Evolutionary conservation across 2,113 vertebrate species (phyloP), one percentile per base, ranked within the genome.

Genomic region (Calyptomena viridis): DNA sequence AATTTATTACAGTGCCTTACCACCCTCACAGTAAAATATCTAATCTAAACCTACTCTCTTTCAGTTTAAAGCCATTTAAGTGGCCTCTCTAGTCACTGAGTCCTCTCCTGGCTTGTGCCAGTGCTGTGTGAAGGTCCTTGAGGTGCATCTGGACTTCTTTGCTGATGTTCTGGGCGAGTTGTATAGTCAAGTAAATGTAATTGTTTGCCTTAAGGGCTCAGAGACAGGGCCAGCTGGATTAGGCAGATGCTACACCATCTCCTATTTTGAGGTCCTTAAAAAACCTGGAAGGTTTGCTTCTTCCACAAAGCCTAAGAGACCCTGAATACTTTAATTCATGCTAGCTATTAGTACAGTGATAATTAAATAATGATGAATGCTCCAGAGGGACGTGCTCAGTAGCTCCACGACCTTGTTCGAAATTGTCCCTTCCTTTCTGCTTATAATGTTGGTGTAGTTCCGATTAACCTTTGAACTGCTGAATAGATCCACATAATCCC

Each of bases 341-440:
- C 24, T 13, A 87, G 49, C 53, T 92, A 69, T 92, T 92, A 88
- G 40, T 49, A 30, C 62, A 86, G 69, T 49, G 75, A 44, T 87
- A 89, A 96, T 87, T 90, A 89, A 96, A 96, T 87, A 90, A 90
- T 72, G 62, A 39, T 47, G 56, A 84, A 53, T 79, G 31, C 83
- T 89, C 73, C 56, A 81, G 89, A 75, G 93, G 64, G 80, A 90
- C 60, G 66, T 58, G 27, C 46, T 93, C 40, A 50, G 56, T 59
- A 81, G 64, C 68, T 81, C 59, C 3, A 6, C 0, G 4, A 71
- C 56, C 37, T 90, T 78, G 49, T 52, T 64, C 60, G 73, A 72
- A 91, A 77, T n/a, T 56, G 24, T 92, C 69, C 52, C 66, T 27
- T 87, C 64, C 83, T 94, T 95, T 90, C 40, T 81, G 35, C 49